These are phyloP conservation scores for Bombycilla garrulus DNA, from an alignment of 2,113 vertebrate species.

Conservation along the genomic window DNA sequence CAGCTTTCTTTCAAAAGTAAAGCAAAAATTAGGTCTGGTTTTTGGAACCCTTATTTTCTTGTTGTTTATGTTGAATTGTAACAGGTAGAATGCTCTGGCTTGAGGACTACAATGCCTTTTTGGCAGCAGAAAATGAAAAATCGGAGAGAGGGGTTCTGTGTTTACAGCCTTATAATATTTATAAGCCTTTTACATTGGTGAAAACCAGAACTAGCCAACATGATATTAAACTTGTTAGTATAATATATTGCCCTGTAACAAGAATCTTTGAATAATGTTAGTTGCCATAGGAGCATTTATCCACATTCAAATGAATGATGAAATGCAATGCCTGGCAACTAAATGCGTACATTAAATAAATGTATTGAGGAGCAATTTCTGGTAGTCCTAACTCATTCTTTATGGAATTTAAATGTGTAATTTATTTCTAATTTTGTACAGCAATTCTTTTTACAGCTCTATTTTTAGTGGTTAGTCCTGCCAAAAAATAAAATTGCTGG, in stretches of 20 bases:
- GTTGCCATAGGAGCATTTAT: slow-evolving; percentile 40
- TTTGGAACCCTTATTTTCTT: neutral
- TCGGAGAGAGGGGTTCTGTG: neutral
- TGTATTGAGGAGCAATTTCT: neutral
- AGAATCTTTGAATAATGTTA: slow-evolving; percentile 3
- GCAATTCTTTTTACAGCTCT: slow-evolving; percentile 1
- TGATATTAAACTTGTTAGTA: slow-evolving; percentile 32
- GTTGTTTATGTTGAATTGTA: neutral
- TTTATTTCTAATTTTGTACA: slow-evolving; percentile 10
- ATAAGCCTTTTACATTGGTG: neutral
- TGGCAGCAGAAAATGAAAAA: slow-evolving; percentile 52
- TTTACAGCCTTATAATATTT: slow-evolving; percentile 9
- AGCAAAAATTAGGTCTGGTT: neutral
- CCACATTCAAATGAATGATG: slow-evolving; percentile 44
- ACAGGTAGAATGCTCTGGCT: neutral
- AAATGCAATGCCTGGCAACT: slow-evolving; percentile 54
- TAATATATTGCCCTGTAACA: slow-evolving; percentile 8
- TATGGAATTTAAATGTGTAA: neutral
- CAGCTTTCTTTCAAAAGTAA: neutral
- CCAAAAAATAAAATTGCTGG: neutral
- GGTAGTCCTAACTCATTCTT: neutral
- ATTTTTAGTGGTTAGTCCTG: neutral
- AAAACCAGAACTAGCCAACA: slow-evolving; percentile 14
- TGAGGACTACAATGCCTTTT: slow-evolving; percentile 1
- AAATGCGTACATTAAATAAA: neutral